A percentile compares a stretch with the other conserved stretches of the same genome.
phyloP scores from a whole-genome alignment of 2,113 vertebrate genomes.

The Caracal caracal region DNA sequence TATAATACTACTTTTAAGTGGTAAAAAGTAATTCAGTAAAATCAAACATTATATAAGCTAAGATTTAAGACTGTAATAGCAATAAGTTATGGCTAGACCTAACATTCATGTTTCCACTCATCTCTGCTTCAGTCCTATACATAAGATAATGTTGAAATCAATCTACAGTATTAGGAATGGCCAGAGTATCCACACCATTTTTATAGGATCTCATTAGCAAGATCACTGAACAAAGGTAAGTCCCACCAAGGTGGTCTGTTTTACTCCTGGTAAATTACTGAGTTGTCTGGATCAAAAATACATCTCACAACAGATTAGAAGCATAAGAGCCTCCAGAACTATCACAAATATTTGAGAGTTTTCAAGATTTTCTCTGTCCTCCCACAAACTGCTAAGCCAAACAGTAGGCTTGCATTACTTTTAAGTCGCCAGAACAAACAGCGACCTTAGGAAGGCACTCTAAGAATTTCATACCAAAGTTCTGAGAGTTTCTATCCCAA shows the following conservation, averaged over 20 bases:
- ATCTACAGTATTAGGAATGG: neutral
- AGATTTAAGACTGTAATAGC: neutral
- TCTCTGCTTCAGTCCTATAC: neutral
- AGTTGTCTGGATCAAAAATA: neutral
- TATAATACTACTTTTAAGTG: neutral
- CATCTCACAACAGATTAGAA: neutral
- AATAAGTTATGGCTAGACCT: neutral
- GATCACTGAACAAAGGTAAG: neutral
- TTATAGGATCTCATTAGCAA: neutral
- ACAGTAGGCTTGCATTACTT: neutral
- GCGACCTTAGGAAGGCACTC: neutral
- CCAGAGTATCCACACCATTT: neutral
- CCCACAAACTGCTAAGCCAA: neutral
- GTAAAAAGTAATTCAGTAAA: neutral
- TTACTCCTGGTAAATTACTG: neutral
- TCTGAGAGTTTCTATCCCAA: neutral
- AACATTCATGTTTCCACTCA: neutral
- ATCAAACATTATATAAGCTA: neutral
- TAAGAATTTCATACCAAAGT: neutral
- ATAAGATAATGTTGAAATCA: neutral
- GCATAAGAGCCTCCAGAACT: neutral
- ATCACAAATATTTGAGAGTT: neutral
- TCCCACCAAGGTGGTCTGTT: neutral
- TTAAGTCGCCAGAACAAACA: neutral
- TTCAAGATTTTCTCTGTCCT: constrained; percentile 17